phyloP scores from a whole-genome alignment of 2,113 vertebrate genomes.

The Chaetodon trifascialis region DNA sequence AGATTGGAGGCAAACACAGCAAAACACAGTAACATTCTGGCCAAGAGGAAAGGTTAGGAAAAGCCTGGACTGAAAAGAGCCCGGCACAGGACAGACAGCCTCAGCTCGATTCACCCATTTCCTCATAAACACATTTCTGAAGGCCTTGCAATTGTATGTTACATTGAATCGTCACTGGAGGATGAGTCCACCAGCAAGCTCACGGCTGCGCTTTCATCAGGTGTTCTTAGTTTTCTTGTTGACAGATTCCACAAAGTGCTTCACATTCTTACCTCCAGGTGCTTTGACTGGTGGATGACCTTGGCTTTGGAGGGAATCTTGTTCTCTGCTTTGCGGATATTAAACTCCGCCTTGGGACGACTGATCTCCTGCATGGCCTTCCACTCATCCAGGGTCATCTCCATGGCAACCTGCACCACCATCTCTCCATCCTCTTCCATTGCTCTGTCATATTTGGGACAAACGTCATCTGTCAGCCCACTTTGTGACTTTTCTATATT shows the following conservation, averaged over 20 bases:
- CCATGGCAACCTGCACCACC: slow-evolving; percentile 88
- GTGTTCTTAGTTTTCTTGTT: too few species aligned
- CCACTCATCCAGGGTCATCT: slow-evolving; percentile 98
- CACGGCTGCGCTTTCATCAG: too few species aligned
- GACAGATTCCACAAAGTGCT: too few species aligned
- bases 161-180: background rate
- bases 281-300: slow-evolving; percentile 95
- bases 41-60: background rate
- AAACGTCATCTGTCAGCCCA: background rate
- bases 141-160: background rate
- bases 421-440: slow-evolving; percentile 74
- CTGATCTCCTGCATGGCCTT: slow-evolving; percentile 91
- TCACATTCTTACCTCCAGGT: slow-evolving; percentile 82
- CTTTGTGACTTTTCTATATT: background rate
- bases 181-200: background rate
- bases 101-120: background rate
- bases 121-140: too few species aligned
- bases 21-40: background rate
- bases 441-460: slow-evolving; percentile 21
- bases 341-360: slow-evolving; percentile 92
- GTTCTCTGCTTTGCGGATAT: slow-evolving; percentile 93
- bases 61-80: background rate
- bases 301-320: slow-evolving; percentile 93
- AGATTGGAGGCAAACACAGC: background rate
- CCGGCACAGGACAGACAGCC: background rate